A percentile compares a stretch with the other conserved stretches of the same genome.
These are phyloP conservation scores for Nymphalis io DNA, from an alignment of 1,140 invertebrate genomes.

Conservation along the genomic window DNA sequence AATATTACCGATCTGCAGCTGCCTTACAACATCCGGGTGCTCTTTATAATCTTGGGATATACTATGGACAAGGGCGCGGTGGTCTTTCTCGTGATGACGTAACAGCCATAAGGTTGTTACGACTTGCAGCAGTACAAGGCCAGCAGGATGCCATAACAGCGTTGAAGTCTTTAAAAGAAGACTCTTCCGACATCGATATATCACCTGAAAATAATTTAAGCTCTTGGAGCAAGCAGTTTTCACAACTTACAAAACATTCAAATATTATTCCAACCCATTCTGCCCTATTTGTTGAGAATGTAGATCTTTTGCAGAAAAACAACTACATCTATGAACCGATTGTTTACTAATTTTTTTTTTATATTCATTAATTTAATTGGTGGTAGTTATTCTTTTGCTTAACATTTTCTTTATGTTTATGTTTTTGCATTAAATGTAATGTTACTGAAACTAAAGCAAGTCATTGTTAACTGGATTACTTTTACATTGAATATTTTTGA, in stretches of 20 bases:
- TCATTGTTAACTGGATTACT: background rate
- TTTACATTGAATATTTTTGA: no score
- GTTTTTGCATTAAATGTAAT: slow-evolving; percentile 18
- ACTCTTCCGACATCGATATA: slow-evolving; percentile 41
- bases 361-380: slow-evolving; percentile 20
- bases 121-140: slow-evolving; percentile 82
- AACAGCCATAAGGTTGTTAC: slow-evolving; percentile 78
- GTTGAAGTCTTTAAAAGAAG: slow-evolving; percentile 64
- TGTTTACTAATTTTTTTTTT: slow-evolving; percentile 43
- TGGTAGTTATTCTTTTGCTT: slow-evolving; percentile 26
- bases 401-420: background rate
- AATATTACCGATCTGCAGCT: slow-evolving; percentile 82
- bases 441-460: background rate
- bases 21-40: slow-evolving; percentile 82
- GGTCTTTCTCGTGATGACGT: slow-evolving; percentile 74
- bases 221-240: slow-evolving; percentile 43
- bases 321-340: slow-evolving; percentile 49
- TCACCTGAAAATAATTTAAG: slow-evolving; percentile 32
- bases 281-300: slow-evolving; percentile 62
- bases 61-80: slow-evolving; percentile 83
- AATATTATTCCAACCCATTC: slow-evolving; percentile 58
- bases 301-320: slow-evolving; percentile 40
- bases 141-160: slow-evolving; percentile 81
- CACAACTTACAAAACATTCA: slow-evolving; percentile 42
- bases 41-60: slow-evolving; percentile 84